phyloP scores from a whole-genome alignment of 2,113 vertebrate genomes.

The Leptobrachium ailaonicum region DNA sequence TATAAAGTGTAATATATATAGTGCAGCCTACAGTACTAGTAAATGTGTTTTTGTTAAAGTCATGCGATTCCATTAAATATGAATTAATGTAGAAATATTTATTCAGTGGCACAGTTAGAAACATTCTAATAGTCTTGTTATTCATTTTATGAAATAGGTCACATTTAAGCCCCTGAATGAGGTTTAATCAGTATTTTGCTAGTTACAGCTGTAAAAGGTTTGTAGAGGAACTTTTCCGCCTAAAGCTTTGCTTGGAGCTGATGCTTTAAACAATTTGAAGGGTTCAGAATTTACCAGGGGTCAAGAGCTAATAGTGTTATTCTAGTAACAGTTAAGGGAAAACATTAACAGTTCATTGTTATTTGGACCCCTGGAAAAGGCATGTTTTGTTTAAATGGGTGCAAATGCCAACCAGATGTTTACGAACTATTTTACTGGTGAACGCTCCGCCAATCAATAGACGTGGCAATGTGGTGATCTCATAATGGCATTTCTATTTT shows the following conservation, averaged over 20 bases:
- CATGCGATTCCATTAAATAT: too few species aligned
- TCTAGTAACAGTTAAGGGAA: constrained; percentile 74
- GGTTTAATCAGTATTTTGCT: too few species aligned
- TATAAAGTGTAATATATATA: too few species aligned
- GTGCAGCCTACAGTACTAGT: too few species aligned
- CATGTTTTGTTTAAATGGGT: constrained; percentile 82
- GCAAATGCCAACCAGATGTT: constrained; percentile 86
- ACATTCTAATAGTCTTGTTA: too few species aligned
- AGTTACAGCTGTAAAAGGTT: background rate
- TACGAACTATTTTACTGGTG: constrained; percentile 74
- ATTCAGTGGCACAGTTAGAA: too few species aligned
- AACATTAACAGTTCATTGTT: constrained; percentile 79
- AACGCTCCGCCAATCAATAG: constrained; percentile 73
- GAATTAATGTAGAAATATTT: too few species aligned
- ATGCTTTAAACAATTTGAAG: constrained; percentile 51
- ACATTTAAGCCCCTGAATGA: too few species aligned
- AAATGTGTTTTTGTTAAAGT: too few species aligned
- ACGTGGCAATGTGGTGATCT: constrained; percentile 70
- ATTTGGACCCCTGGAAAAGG: constrained; percentile 71
- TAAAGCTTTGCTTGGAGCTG: background rate
- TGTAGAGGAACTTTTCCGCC: background rate
- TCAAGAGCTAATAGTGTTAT: constrained; percentile 71
- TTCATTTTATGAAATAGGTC: too few species aligned
- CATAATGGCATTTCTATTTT: constrained; percentile 74
- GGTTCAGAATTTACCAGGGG: constrained; percentile 57